Percentiles rank a stretch among this genome's conserved stretches.
These are phyloP conservation scores for Ranitomeya imitator DNA, from an alignment of 2,113 vertebrate genomes.

Conservation along the genomic window DNA sequence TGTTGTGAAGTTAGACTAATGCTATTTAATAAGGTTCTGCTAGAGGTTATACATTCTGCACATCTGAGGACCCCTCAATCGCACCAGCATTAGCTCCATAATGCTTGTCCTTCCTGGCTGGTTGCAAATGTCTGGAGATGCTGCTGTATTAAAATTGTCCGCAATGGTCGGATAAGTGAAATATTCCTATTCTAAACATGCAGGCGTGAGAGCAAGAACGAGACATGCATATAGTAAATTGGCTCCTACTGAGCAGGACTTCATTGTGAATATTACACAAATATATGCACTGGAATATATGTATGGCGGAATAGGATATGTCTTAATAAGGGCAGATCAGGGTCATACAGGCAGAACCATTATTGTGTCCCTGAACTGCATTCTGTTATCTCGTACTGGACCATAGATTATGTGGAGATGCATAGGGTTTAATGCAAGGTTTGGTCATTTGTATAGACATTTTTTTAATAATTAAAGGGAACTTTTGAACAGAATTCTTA, in stretches of 20 bases:
- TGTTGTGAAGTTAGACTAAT: slow-evolving; percentile 16
- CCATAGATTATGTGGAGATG: not conserved
- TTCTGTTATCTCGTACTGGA: not conserved
- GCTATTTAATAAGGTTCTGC: slow-evolving; percentile 4
- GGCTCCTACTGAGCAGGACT: not conserved
- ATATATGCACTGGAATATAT: not conserved
- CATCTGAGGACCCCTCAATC: not conserved
- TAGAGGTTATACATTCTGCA: slow-evolving; percentile 5
- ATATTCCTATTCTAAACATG: slow-evolving; percentile 27
- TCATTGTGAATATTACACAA: not conserved
- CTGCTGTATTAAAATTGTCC: not conserved
- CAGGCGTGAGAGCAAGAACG: not conserved
- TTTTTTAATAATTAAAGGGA: not conserved
- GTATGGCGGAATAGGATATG: not conserved
- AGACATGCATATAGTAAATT: not conserved
- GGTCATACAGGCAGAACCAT: not conserved
- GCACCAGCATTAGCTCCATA: not conserved
- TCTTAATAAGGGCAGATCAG: not conserved
- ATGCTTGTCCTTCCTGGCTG: not conserved
- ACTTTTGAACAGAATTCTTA: too few species aligned
- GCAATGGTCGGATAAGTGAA: slow-evolving; percentile 4
- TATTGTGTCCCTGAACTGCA: not conserved
- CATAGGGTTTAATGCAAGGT: not conserved
- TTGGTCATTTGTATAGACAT: not conserved
- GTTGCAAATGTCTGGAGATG: not conserved